Evolutionary conservation across 2,888 invertebrate species (phyloP), one percentile per base, ranked within the genome.

Genomic region (Orthonevra nobilis): DNA sequence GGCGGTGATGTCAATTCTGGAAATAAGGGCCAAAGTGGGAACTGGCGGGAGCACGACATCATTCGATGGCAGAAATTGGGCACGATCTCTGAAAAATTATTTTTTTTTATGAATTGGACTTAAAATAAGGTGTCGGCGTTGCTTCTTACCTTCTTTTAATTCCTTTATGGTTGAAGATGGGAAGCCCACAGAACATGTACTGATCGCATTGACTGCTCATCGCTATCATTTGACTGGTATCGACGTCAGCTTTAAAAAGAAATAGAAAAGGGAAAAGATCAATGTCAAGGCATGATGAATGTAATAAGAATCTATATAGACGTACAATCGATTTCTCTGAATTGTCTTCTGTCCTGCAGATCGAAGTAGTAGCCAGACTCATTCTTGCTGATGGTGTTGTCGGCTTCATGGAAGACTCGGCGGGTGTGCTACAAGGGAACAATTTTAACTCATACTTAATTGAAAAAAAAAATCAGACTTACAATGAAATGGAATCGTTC

Each of bases 401-500:
- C 83, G 14, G 83, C 83, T 52, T 89, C 87, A 66, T 90, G 88
- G 81, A 90, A 89, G 5, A 85, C 87, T 42, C 91, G 87, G 34
- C 88, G 87, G 1, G 88, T 86, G 79, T 91, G 90, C 91, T 91
- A 82, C 1, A n/a, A 36, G 23, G 17, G 26, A 19, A 1, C 4
- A 42, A 1, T 1, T n/a, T 23, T 23, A 23, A 23, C 23, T 4
- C 5, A 23, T 23, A 23, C n/a, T n/a, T n/a, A n/a, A 23, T 23
- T 23, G 23, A 23, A 23, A 23, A 23, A n/a, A n/a, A n/a, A 9
- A 12, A n/a, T 2, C 12, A 4, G 9, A 82, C 86, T 85, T 85
- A 92, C 92, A 84, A 90, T 83, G 23, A 90, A 86, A 48, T 90
- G 86, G 23, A 90, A 86, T 32, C 92, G 86, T 83, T 91, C 90